Conservation (phyloP, 2,797 vertebrate species). For the Poliocrania exsul region DNA sequence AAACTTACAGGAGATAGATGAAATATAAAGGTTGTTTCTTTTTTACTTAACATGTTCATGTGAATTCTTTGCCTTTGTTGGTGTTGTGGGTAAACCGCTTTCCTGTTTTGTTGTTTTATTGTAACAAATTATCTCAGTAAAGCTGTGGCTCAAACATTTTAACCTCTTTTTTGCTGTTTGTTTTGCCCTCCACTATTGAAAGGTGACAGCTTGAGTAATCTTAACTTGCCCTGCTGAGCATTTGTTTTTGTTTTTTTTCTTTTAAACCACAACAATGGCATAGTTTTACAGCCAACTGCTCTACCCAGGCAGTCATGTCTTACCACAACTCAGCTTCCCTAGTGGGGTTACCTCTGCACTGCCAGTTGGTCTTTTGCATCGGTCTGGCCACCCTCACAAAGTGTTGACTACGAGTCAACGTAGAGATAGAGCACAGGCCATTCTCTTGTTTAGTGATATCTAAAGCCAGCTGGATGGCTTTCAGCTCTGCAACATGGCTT, state of each 20-base stretch:
- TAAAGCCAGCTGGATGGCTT: neutral
- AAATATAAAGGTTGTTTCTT: neutral
- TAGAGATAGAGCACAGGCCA: neutral
- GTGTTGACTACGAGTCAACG: rapidly evolving
- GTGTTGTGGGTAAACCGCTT: neutral
- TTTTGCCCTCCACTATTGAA: neutral
- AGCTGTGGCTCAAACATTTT: neutral
- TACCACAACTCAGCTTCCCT: neutral
- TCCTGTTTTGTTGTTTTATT: neutral
- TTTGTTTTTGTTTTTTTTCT: neutral
- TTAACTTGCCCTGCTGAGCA: neutral
- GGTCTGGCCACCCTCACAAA: rapidly evolving
- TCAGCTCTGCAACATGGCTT: neutral
- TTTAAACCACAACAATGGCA: neutral
- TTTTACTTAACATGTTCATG: neutral
- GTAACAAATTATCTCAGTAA: neutral
- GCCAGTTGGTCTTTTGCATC: rapidly evolving
- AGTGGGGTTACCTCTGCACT: neutral
- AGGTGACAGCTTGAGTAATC: neutral
- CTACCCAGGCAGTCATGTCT: neutral
- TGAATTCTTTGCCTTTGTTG: neutral
- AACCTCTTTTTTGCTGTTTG: neutral
- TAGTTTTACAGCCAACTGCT: neutral
- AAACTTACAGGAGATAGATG: neutral
- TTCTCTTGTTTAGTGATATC: neutral